phyloP scores from a whole-genome alignment of 2,113 vertebrate species.

The Malaclemys terrapin region DNA sequence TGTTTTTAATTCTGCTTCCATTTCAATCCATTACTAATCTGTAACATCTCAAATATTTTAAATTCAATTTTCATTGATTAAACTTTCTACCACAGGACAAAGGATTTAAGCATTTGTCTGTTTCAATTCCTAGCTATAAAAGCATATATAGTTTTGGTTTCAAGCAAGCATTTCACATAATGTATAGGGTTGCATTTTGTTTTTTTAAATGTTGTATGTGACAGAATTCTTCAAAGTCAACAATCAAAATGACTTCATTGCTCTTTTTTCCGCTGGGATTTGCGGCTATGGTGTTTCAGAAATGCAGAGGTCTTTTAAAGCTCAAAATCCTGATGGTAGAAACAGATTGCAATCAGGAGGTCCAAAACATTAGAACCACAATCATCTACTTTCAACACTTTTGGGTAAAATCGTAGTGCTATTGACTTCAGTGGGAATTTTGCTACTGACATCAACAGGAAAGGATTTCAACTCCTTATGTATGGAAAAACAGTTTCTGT shows the following conservation, averaged over 20 bases:
- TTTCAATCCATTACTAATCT: background rate
- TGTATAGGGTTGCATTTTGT: background rate
- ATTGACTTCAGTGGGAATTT: background rate
- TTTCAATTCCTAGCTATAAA: background rate
- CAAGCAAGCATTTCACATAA: background rate
- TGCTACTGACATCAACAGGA: background rate
- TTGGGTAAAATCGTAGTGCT: background rate
- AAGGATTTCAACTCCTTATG: background rate
- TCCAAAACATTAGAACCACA: background rate
- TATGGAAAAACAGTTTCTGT: background rate
- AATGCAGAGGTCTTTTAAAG: background rate
- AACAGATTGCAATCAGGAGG: conserved; percentile 1
- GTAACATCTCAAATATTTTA: background rate
- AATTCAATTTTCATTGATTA: background rate
- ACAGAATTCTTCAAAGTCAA: background rate
- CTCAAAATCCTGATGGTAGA: background rate
- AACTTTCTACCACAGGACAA: background rate
- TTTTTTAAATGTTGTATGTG: background rate
- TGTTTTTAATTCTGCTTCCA: background rate
- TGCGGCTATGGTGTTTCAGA: background rate
- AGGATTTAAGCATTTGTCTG: background rate
- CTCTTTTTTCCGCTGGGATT: background rate
- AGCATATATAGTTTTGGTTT: background rate
- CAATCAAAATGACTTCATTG: background rate
- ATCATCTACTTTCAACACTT: background rate